A percentile compares a stretch with the other conserved stretches of the same genome.
Conservation (phyloP, 2,888 invertebrate genomes). For the Caenorhabditis imperialis region DNA sequence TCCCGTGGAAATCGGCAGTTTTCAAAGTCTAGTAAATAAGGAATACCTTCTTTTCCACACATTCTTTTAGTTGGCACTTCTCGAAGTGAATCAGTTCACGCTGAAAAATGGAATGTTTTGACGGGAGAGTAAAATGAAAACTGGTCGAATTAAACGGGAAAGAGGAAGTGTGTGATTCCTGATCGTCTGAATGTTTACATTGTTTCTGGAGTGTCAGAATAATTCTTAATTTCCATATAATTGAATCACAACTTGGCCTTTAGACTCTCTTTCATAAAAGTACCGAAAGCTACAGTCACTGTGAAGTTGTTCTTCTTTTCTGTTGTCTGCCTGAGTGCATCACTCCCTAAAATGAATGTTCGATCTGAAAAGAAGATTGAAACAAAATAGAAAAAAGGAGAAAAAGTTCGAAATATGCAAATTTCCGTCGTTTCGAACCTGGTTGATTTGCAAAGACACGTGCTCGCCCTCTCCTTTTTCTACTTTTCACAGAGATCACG, state of each 20-base stretch:
- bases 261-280: not conserved
- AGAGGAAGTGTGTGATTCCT: not conserved
- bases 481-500: slow-evolving; percentile 20
- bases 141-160: not conserved
- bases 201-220: not conserved
- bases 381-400: slow-evolving; percentile 1
- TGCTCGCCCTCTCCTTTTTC: slow-evolving; percentile 10
- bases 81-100: not conserved
- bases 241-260: slow-evolving; percentile 19
- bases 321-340: not conserved
- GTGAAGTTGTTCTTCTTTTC: not conserved
- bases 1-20: not conserved
- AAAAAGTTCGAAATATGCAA: slow-evolving; percentile 26
- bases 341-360: slow-evolving; percentile 19
- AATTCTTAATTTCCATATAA: slow-evolving; percentile 31
- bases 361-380: slow-evolving; percentile 8
- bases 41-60: slow-evolving; percentile 11
- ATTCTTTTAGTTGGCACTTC: slow-evolving; percentile 9
- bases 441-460: slow-evolving; percentile 16
- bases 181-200: not conserved
- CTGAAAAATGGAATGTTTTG: not conserved
- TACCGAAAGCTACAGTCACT: not conserved
- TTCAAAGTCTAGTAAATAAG: slow-evolving; percentile 14
- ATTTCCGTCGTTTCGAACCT: no score
- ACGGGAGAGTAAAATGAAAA: not conserved